Conservation (phyloP, 2,888 invertebrate genomes). For the Dryadula phaetusa region DNA sequence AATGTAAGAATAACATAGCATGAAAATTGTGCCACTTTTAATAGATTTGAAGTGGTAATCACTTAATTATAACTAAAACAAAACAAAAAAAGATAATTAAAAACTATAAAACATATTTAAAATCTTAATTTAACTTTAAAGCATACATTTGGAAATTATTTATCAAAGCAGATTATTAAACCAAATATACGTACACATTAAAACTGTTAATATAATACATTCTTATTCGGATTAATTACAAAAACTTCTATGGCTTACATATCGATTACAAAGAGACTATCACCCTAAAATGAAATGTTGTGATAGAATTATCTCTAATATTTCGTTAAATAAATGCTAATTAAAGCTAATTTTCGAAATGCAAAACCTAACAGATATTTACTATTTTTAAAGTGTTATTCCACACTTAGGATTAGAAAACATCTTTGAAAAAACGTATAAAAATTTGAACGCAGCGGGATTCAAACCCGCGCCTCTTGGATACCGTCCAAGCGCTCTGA, state of each 20-base stretch:
- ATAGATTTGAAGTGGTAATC: not conserved
- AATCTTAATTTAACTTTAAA: not conserved
- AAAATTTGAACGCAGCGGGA: no score
- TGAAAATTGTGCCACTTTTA: not conserved
- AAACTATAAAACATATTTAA: no score
- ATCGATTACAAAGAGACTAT: constrained; percentile 8
- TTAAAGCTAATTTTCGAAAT: no score
- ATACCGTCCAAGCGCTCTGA: no score
- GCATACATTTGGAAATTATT: not conserved
- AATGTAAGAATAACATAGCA: not conserved
- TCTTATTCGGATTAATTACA: not conserved
- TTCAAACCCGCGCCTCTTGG: no score
- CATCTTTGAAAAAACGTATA: no score
- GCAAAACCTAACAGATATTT: no score
- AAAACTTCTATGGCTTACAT: constrained; percentile 3
- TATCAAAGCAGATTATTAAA: not conserved
- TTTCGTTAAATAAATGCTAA: not conserved
- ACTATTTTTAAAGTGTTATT: no score
- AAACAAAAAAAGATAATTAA: no score
- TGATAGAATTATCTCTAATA: not conserved
- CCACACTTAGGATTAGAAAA: no score
- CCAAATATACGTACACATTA: no score
- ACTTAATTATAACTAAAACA: not conserved
- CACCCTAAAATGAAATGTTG: not conserved
- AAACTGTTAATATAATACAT: not conserved